Evolutionary conservation across 2,797 vertebrate genomes (phyloP).

Genomic region (Argya squamiceps): DNA sequence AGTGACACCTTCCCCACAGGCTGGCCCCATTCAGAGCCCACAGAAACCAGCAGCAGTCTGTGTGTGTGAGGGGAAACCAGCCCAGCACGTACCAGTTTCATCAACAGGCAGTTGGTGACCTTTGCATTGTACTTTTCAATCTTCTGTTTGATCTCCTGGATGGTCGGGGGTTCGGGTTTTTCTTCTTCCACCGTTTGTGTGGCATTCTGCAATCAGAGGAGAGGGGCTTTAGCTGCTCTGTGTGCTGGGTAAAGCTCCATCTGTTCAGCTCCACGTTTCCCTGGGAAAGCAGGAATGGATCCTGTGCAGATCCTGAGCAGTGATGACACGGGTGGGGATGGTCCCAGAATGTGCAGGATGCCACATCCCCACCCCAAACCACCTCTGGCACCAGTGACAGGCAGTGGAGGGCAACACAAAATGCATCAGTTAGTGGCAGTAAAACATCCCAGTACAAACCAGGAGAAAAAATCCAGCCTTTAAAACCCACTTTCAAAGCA

Average conservation of each 20-base stretch:
- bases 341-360: background rate
- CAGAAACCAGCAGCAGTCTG: rapidly evolving
- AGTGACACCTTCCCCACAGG: background rate
- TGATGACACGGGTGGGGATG: rapidly evolving
- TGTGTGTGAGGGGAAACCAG: rapidly evolving
- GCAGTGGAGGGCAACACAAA: background rate
- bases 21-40: background rate
- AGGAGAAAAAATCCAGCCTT: background rate
- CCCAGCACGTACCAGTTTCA: slow-evolving; percentile 87
- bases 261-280: background rate
- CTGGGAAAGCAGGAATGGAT: background rate
- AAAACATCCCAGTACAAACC: background rate
- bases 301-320: background rate
- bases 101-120: slow-evolving; percentile 86
- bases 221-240: background rate
- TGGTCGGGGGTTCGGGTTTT: slow-evolving; percentile 70
- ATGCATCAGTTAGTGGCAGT: background rate
- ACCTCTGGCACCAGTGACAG: background rate
- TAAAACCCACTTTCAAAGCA: background rate
- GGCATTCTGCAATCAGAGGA: slow-evolving; percentile 75
- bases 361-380: background rate
- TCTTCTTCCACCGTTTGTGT: slow-evolving; percentile 71
- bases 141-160: slow-evolving; percentile 85
- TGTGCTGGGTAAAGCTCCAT: rapidly evolving
- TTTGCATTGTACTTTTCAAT: slow-evolving; percentile 89